phyloP scores from a whole-genome alignment of 92 coral and sea anemone genomes.

The Hydrozoanthus gracilis region DNA sequence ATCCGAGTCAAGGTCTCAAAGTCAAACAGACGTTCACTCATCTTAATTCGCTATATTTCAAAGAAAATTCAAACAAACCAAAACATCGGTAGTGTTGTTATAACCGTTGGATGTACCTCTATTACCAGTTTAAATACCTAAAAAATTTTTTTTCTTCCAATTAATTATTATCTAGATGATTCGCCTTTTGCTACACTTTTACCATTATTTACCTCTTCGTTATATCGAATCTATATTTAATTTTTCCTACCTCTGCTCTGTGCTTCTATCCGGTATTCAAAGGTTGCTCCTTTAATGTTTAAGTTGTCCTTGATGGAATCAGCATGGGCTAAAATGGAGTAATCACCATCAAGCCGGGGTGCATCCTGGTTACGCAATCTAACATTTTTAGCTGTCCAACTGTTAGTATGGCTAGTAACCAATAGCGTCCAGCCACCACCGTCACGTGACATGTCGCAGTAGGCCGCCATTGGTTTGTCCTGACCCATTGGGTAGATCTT shows the following conservation, averaged over 20 bases:
- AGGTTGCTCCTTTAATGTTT: constrained; percentile 51
- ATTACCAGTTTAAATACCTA: neutral
- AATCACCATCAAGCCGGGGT: constrained; percentile 57
- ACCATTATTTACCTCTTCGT: no score
- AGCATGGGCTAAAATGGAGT: constrained; percentile 70
- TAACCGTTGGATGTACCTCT: no score
- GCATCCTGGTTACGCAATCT: constrained; percentile 52
- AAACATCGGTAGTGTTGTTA: no score
- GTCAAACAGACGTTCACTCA: no score
- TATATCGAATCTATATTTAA: neutral
- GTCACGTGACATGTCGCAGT: constrained; percentile 73
- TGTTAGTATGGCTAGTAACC: constrained; percentile 65
- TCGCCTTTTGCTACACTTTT: no score
- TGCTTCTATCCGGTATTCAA: constrained; percentile 48
- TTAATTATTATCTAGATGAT: no score
- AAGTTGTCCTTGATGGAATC: constrained; percentile 68
- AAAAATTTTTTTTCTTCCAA: neutral
- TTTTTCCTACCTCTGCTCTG: neutral
- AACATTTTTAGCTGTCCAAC: constrained; percentile 66
- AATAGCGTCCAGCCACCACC: constrained; percentile 5
- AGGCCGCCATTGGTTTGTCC: constrained; percentile 53
- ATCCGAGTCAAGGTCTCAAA: no score
- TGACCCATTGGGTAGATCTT: constrained; percentile 67
- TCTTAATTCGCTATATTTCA: no score
- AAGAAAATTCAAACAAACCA: no score